Conservation (phyloP, 2,888 invertebrate genomes). For the Ormyrus nitidulus region DNA sequence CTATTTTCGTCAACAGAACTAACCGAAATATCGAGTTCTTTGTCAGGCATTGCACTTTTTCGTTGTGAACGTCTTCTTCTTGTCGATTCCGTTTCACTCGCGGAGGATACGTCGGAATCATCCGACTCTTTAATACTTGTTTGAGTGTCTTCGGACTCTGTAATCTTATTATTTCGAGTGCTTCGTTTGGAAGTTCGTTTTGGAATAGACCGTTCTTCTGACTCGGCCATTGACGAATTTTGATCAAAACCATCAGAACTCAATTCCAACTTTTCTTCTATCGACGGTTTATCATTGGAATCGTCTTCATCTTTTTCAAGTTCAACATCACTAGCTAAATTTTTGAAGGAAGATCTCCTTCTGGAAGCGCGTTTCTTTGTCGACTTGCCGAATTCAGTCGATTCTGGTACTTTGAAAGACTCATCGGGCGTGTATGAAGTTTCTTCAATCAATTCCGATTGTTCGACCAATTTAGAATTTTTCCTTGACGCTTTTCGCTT, state of each 20-base stretch:
- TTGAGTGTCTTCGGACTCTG: background rate
- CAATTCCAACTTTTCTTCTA: slow-evolving; percentile 18
- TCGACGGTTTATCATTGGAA: background rate
- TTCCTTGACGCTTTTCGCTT: slow-evolving; percentile 38
- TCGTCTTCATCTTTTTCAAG: slow-evolving; percentile 34
- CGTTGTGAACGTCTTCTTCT: slow-evolving; percentile 44
- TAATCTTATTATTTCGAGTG: slow-evolving; percentile 10
- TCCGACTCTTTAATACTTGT: slow-evolving; percentile 39
- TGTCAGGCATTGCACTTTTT: slow-evolving; percentile 9
- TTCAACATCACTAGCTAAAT: slow-evolving; percentile 9
- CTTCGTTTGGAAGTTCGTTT: slow-evolving; percentile 37
- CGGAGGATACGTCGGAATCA: slow-evolving; percentile 40
- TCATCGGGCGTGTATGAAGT: slow-evolving; percentile 49
- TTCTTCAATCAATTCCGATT: slow-evolving; percentile 16
- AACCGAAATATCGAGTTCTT: slow-evolving; percentile 17
- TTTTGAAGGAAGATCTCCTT: slow-evolving; percentile 58
- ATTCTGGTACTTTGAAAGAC: slow-evolving; percentile 66
- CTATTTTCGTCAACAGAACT: slow-evolving; percentile 35
- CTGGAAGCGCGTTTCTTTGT: slow-evolving; percentile 62
- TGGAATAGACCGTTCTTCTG: slow-evolving; percentile 22
- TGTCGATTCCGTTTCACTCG: slow-evolving; percentile 21
- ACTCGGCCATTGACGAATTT: slow-evolving; percentile 41
- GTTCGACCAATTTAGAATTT: background rate
- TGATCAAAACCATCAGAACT: slow-evolving; percentile 25
- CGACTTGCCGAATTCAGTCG: slow-evolving; percentile 59